phyloP scores from a whole-genome alignment of 2,888 invertebrate species.

The Diaperis boleti region DNA sequence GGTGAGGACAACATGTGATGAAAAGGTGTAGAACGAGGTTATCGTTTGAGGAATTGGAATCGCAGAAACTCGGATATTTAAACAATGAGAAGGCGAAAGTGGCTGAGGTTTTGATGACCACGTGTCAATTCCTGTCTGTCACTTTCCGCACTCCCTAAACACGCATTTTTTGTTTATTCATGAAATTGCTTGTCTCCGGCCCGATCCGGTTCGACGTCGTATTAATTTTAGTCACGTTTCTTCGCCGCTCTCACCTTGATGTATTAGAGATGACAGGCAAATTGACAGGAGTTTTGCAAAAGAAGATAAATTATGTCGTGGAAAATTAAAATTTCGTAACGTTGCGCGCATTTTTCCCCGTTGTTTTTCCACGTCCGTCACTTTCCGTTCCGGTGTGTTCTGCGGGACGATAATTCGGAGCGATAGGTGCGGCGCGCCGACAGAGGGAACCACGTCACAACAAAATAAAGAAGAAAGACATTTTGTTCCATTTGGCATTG shows the following conservation, averaged over 20 bases:
- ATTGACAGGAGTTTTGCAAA: constrained; percentile 65
- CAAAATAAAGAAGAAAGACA: no score
- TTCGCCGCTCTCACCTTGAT: constrained; percentile 63
- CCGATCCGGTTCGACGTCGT: constrained; percentile 53
- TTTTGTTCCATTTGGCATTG: no score
- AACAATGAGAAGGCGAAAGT: not conserved
- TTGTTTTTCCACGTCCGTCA: constrained; percentile 45
- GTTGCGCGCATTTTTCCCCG: constrained; percentile 42
- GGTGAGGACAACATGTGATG: constrained; percentile 36
- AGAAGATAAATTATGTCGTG: constrained; percentile 63
- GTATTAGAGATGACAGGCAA: constrained; percentile 65
- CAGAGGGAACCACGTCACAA: no score
- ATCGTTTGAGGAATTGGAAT: constrained; percentile 8
- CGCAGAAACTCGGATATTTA: not conserved
- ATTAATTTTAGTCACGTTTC: constrained; percentile 66
- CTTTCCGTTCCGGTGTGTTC: no score
- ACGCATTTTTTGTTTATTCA: constrained; percentile 58
- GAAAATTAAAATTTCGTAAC: constrained; percentile 60
- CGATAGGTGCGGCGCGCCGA: not conserved
- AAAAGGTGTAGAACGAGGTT: constrained; percentile 38
- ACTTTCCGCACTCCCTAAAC: constrained; percentile 16
- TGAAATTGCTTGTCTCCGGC: constrained; percentile 52
- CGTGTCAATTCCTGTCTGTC: no score
- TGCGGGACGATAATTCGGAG: not conserved
- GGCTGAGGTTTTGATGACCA: no score